Evolutionary conservation across 2,888 invertebrate species (phyloP).

Genomic region (Patella depressa): DNA sequence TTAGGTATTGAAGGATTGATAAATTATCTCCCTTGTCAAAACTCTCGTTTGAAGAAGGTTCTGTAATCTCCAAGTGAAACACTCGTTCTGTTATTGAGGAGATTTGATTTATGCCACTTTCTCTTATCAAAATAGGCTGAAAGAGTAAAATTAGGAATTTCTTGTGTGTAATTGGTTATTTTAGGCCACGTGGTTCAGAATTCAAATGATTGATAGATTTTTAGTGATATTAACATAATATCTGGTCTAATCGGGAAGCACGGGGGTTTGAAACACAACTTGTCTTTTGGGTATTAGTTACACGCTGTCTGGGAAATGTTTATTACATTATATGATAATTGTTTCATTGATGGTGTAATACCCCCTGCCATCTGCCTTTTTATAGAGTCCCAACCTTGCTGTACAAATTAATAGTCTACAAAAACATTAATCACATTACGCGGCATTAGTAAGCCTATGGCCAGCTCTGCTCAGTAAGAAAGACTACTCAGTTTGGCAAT

Average conservation of each 20-base stretch:
- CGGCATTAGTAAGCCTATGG: too few species aligned
- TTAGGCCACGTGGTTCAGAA: background rate
- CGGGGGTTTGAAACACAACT: background rate
- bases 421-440: too few species aligned
- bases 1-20: constrained; percentile 8
- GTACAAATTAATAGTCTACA: too few species aligned
- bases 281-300: background rate
- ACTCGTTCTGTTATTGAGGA: background rate
- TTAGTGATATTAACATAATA: background rate
- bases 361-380: constrained; percentile 3
- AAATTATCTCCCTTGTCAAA: constrained; percentile 9
- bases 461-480: too few species aligned
- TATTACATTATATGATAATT: constrained; percentile 9
- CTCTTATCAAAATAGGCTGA: constrained; percentile 10
- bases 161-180: background rate
- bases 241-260: background rate
- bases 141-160: background rate
- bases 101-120: constrained; percentile 5
- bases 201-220: constrained; percentile 1
- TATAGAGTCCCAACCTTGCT: too few species aligned
- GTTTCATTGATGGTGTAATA: background rate
- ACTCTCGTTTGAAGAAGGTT: constrained; percentile 12
- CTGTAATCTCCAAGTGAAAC: constrained; percentile 2
- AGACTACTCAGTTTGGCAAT: too few species aligned
- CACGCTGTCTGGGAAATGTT: background rate